Conservation (phyloP, 1,140 invertebrate species). For the Episyrphus balteatus region DNA sequence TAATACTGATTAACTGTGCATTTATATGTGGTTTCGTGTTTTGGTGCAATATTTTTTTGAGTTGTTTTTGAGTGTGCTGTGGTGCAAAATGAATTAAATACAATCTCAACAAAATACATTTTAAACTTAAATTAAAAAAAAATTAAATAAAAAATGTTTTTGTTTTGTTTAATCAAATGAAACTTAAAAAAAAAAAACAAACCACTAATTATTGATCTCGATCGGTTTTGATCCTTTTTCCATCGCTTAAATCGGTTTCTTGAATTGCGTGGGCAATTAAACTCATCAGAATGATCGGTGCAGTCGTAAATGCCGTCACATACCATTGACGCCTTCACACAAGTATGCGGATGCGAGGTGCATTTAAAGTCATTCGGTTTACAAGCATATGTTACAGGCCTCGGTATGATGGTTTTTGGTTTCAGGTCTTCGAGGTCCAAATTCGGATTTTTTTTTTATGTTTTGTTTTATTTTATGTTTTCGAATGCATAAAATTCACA, state of each 20-base stretch:
- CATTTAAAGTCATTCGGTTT: constrained; percentile 33
- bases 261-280: constrained; percentile 42
- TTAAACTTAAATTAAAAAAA: not conserved
- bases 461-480: constrained; percentile 6
- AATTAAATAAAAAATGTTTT: too few relatives aligned
- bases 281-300: constrained; percentile 59
- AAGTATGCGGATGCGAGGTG: constrained; percentile 36
- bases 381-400: constrained; percentile 14
- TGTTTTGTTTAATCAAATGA: constrained; percentile 3
- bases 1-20: too few relatives aligned
- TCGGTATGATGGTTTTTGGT: constrained; percentile 5
- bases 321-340: constrained; percentile 47
- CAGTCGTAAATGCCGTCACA: constrained; percentile 62
- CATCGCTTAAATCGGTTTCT: constrained; percentile 19
- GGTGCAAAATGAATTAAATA: not conserved
- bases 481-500: not conserved
- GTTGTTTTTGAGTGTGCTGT: too few relatives aligned
- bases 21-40: too few relatives aligned
- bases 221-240: constrained; percentile 11
- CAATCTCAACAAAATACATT: not conserved
- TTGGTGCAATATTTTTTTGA: too few relatives aligned
- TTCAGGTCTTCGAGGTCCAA: not conserved
- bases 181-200: constrained; percentile 5
- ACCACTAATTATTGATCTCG: not conserved
- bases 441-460: not conserved